Conservation (phyloP, 35 echinoderm and acorn worm species). For the Holothuria glaberrima region DNA sequence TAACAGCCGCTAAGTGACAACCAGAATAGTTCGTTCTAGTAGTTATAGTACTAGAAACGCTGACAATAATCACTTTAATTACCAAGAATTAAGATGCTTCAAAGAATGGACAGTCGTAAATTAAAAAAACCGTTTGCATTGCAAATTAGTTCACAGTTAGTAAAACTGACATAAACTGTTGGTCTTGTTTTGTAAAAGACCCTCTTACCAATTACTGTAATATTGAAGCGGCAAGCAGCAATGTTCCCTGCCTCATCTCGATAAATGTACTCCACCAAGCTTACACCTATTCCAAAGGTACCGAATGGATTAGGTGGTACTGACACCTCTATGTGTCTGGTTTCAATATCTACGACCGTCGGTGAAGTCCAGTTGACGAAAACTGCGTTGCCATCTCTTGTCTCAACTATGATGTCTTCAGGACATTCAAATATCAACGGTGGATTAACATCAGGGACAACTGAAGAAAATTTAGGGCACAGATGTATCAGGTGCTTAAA, state of each 20-base stretch:
- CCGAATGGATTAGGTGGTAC: neutral
- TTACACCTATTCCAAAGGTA: neutral
- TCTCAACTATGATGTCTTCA: neutral
- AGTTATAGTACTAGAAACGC: no score
- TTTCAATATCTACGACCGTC: neutral
- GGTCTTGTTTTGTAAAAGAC: no score
- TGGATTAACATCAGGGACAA: neutral
- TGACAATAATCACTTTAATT: no score
- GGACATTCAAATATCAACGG: neutral
- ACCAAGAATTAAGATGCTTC: no score
- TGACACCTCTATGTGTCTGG: neutral
- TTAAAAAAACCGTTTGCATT: no score
- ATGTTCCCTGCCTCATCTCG: constrained; percentile 5
- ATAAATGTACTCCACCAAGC: neutral
- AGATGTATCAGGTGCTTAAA: no score
- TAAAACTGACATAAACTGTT: no score
- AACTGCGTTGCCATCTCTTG: neutral
- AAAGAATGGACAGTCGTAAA: no score
- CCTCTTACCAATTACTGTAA: neutral
- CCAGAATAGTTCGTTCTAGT: no score
- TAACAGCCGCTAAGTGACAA: no score
- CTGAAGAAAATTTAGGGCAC: neutral
- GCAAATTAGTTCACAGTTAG: no score
- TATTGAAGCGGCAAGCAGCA: neutral
- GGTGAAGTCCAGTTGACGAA: constrained; percentile 1